Conservation (phyloP, 2,113 vertebrate species). For the Mastomys coucha region DNA sequence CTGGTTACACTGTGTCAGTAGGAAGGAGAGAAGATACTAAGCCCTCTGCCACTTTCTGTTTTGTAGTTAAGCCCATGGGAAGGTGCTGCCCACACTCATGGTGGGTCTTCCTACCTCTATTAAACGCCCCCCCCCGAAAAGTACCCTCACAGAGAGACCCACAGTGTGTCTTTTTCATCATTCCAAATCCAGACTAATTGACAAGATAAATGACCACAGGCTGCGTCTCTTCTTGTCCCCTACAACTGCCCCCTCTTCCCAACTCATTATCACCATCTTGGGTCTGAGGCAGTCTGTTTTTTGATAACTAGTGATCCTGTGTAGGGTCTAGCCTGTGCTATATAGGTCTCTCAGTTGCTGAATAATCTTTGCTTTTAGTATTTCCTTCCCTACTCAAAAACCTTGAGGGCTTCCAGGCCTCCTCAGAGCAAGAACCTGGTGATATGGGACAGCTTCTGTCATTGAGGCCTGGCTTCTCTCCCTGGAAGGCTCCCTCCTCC, state of each 20-base stretch:
- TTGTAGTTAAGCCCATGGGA: neutral
- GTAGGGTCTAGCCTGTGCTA: neutral
- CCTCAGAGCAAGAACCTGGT: neutral
- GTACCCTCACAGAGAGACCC: neutral
- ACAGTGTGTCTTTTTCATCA: neutral
- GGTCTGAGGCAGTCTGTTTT: neutral
- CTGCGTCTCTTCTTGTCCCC: neutral
- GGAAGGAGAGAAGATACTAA: neutral
- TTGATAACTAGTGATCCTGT: neutral
- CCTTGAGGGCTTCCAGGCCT: neutral
- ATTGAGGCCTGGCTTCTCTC: neutral
- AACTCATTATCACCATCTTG: fast-evolving
- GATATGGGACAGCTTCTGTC: neutral
- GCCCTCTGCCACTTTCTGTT: neutral
- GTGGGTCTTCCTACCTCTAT: neutral
- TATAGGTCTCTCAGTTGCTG: neutral
- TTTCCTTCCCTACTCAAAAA: neutral
- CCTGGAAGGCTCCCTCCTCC: neutral
- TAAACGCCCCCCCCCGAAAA: neutral
- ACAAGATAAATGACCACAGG: neutral
- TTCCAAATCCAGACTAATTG: neutral
- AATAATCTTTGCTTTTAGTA: neutral
- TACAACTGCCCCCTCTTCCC: neutral
- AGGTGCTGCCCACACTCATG: neutral
- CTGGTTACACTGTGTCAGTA: no score